Base-by-base conservation (phyloP, 92 coral and sea anemone species). In the Palythoa heliodiscus region DNA sequence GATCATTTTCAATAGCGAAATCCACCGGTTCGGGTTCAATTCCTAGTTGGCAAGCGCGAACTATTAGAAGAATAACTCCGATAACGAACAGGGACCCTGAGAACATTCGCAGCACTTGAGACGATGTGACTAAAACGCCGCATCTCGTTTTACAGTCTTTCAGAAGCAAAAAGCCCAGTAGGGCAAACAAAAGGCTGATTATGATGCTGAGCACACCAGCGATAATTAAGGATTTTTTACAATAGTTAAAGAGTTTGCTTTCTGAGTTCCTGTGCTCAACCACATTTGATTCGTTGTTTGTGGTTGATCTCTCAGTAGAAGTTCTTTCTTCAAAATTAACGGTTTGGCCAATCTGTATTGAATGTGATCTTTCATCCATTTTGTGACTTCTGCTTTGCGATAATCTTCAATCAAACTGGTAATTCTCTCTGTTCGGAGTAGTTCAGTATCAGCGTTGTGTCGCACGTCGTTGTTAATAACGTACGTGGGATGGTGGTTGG, bases 121-220 rank as follows among this genome's bases (percentile, higher is more conserved):
- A 80, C 16, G 84, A 24, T 47, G 73, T 80, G 57, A 70, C 52
- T 47, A 25, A 19, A 10, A 85, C 52, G 17, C 82, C 86, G 48
- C 93, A 92, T 23, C 69, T 91, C 19, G 88, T 73, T 60, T 57
- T 57, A 19, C 98, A 94, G 61, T 94, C 90, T 75, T 93, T 93
- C 47, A 94, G 82, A 19, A 94, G 85, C 23, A 90, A 67, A 64
- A 90, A 94, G 12, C 95, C 91, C 75, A 90, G 86, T 0, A 93
- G 88, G 0, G 98, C 98, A 82, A 94, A 87, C 35, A 90, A 89
- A 75, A 94, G 93, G 71, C 95, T 92, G 3, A 87, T 86, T 1
- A 93, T 86, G 72, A 94, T 92, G 55, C 89, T 69, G 9, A 88
- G 23, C 55, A 94, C 86, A 48, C 98, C 95, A 12, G 86, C 68